Evolutionary conservation across 1,140 invertebrate genomes (phyloP).

Genomic region (Drosophila pachea): DNA sequence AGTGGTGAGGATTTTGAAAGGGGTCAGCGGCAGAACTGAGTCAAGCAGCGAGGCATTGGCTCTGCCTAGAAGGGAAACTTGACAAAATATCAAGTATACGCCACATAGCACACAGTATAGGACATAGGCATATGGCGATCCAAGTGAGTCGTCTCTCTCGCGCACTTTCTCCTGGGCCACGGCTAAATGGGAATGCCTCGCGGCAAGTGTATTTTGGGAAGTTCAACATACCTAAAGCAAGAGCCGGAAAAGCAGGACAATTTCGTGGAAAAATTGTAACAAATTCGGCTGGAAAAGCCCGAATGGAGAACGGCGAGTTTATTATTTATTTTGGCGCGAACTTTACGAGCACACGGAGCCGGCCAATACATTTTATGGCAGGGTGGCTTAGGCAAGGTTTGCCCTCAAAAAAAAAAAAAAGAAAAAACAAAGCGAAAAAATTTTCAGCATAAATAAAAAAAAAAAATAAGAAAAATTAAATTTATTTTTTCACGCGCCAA

Average conservation of each 20-base stretch:
- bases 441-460: constrained; percentile 14
- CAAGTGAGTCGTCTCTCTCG: no score
- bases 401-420: constrained; percentile 12
- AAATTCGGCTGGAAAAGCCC: constrained; percentile 46
- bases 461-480: constrained; percentile 58
- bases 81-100: no score
- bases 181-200: no score
- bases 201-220: no score
- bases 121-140: no score
- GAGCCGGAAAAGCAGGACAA: constrained; percentile 19
- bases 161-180: no score
- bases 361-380: constrained; percentile 68
- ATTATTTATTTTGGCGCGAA: constrained; percentile 75
- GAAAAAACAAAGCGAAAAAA: background rate
- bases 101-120: no score
- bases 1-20: background rate
- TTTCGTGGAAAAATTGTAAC: constrained; percentile 43
- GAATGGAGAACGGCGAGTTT: constrained; percentile 58
- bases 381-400: constrained; percentile 50
- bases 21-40: background rate
- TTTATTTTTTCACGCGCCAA: constrained; percentile 77
- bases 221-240: constrained; percentile 11
- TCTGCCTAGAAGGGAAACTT: no score
- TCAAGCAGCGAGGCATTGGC: no score
- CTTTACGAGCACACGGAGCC: constrained; percentile 59